These are phyloP conservation scores for Lithodes maja DNA, from an alignment of 2,888 invertebrate genomes.

Conservation along the genomic window DNA sequence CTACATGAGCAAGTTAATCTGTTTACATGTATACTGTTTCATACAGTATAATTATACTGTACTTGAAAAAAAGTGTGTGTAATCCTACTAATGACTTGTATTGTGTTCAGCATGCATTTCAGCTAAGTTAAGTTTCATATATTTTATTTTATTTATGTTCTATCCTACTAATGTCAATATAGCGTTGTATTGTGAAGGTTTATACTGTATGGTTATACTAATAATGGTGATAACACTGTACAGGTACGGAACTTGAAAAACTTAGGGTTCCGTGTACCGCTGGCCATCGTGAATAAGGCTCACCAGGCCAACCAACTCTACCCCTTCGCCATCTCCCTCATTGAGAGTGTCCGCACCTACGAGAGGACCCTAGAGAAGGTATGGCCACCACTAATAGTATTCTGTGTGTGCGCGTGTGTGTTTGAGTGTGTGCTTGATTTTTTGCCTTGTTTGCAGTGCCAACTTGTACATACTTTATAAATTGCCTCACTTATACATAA, in stretches of 20 bases:
- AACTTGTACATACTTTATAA: neutral
- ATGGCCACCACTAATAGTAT: conserved; percentile 73
- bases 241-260: conserved; percentile 93
- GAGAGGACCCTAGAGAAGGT: conserved; percentile 98
- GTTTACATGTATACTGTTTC: no score
- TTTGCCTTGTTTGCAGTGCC: neutral
- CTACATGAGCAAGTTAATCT: no score
- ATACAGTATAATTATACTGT: no score
- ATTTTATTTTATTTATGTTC: no score
- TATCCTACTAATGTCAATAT: neutral
- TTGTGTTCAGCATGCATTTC: no score
- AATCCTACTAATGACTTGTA: no score
- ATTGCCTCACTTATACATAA: no score
- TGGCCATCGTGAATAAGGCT: conserved; percentile 98
- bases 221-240: conserved; percentile 27
- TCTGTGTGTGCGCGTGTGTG: neutral
- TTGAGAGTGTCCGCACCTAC: conserved; percentile 97
- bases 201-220: no score
- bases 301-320: conserved; percentile 99
- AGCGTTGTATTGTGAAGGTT: no score
- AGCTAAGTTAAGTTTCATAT: no score
- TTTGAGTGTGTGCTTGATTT: no score
- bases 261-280: conserved; percentile 95
- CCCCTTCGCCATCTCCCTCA: conserved; percentile 98
- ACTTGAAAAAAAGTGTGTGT: no score